Base-by-base conservation (phyloP, 2,797 vertebrate genomes). In the Oreochromis mossambicus region DNA sequence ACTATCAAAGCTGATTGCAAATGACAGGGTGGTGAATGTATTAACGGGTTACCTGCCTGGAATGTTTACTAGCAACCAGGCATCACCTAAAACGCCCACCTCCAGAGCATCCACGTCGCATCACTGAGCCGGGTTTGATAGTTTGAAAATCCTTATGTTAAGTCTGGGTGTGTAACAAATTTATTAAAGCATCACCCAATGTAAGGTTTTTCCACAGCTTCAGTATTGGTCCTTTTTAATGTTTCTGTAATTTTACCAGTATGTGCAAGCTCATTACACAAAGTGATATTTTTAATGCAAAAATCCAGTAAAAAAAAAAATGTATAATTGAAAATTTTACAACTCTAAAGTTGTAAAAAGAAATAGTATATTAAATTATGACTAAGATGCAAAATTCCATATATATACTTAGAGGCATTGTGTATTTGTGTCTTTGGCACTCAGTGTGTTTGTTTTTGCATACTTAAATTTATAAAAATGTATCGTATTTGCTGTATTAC, bases 381-480 rank as follows among this genome's bases (percentile, higher is more conserved):
- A 21, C 19, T 36, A 63, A 63, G 6, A 63, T 63, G 11, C 19
- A 63, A 63, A 63, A 38, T 63, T 5, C 17, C 10, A 63, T n/a
- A 12, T 63, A 36, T 34, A 34, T 11, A 34, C 29, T 61, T 3
- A 11, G 17, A 61, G 9, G 56, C 56, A 34, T 61, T 34, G 19
- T 34, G 9, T 61, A 61, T 61, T 34, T 7, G 29, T 34, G 29
- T 75, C 21, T 51, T 15, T 85, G 61, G 14, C 77, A 17, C 76
- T 75, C 21, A 2, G 9, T 9, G 1, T 19, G 51, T 83, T 77
- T 70, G 26, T 73, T 77, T 29, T 54, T 55, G 12, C 13, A 73
- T 38, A 63, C 29, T 54, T 63, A n/a, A 36, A 83, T 81, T 51
- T 51, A 12, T 58, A 32, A 46, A 77, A 79, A 54, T 14, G 11